phyloP scores from a whole-genome alignment of 2,888 invertebrate species.

The Ennomos fuscantarius region DNA sequence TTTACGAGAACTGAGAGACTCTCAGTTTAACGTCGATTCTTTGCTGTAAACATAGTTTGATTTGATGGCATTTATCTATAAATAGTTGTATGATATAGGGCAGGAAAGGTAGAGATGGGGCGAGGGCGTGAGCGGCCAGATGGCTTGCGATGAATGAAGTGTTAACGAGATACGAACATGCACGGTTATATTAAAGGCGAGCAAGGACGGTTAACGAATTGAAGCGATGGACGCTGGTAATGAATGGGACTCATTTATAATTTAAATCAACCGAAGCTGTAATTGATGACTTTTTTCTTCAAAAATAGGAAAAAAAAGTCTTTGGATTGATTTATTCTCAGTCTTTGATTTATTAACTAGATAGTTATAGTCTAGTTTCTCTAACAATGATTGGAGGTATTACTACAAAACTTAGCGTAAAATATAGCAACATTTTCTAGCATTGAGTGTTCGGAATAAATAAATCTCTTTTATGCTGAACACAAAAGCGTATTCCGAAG shows the following conservation, averaged over 20 bases:
- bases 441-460: slow-evolving; percentile 35
- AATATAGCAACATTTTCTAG: slow-evolving; percentile 24
- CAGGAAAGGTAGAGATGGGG: slow-evolving; percentile 45
- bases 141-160: slow-evolving; percentile 73
- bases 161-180: slow-evolving; percentile 58
- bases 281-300: no score
- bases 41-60: slow-evolving; percentile 36
- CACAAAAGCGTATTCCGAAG: slow-evolving; percentile 43
- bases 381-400: neutral
- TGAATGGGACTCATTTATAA: slow-evolving; percentile 21
- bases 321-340: no score
- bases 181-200: slow-evolving; percentile 20
- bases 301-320: no score
- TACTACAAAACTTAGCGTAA: slow-evolving; percentile 6
- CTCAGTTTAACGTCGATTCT: slow-evolving; percentile 35
- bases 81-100: slow-evolving; percentile 48
- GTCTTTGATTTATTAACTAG: no score
- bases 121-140: slow-evolving; percentile 64
- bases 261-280: neutral
- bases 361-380: no score
- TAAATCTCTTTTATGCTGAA: slow-evolving; percentile 46
- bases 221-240: slow-evolving; percentile 17
- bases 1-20: slow-evolving; percentile 28
- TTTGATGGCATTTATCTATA: slow-evolving; percentile 31
- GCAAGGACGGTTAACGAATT: slow-evolving; percentile 26